Evolutionary conservation across 2,888 invertebrate genomes (phyloP).

Genomic region (Amphipoea lucens): DNA sequence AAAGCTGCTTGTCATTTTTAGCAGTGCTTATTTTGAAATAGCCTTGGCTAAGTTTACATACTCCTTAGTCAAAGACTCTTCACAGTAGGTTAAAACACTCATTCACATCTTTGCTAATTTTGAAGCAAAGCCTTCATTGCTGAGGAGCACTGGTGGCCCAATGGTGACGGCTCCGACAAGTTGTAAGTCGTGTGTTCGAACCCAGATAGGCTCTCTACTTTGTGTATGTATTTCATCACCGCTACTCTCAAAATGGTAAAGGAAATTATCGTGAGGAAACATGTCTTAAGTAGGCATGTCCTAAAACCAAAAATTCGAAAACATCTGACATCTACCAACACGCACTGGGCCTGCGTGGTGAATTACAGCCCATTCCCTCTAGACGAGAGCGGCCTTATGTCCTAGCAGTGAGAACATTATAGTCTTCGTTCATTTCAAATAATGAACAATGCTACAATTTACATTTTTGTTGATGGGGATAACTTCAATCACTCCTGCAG

Average conservation of each 20-base stretch:
- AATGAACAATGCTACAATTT: background rate
- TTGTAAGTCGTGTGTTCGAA: background rate
- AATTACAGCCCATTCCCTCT: background rate
- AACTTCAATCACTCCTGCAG: background rate
- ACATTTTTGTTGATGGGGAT: too few species aligned
- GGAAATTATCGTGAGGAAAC: background rate
- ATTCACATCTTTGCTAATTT: background rate
- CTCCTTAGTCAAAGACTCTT: background rate
- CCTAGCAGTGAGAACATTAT: background rate
- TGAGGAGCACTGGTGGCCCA: background rate
- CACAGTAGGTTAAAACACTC: background rate
- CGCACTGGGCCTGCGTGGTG: background rate
- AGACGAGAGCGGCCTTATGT: background rate
- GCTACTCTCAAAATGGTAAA: background rate
- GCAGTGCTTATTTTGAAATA: conserved; percentile 3
- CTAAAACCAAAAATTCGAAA: background rate
- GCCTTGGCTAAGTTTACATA: background rate
- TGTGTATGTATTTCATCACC: background rate
- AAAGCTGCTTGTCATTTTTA: conserved; percentile 16
- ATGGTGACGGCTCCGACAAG: background rate
- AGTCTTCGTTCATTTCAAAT: background rate
- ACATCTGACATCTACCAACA: background rate
- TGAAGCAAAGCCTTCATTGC: background rate
- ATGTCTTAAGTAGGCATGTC: background rate
- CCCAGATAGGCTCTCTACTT: background rate